Evolutionary conservation across 2,797 vertebrate genomes (phyloP).

Genomic region (Spea hammondii): DNA sequence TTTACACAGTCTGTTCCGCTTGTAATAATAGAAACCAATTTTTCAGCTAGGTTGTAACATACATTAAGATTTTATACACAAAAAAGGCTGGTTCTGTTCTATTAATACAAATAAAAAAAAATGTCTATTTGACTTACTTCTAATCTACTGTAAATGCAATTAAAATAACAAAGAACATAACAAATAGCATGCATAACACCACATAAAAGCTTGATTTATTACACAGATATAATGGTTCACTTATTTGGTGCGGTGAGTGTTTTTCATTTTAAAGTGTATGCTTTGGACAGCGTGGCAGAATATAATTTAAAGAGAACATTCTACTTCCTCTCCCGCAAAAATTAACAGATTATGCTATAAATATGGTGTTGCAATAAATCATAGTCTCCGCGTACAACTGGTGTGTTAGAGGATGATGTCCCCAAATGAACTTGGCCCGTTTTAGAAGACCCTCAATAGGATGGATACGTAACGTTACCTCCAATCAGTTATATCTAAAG

Average conservation of each 20-base stretch:
- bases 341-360: too few relatives aligned
- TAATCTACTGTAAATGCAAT: conserved; percentile 9
- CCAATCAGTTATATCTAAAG: too few relatives aligned
- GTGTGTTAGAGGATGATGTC: too few relatives aligned
- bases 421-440: too few relatives aligned
- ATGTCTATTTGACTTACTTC: not conserved
- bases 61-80: conserved; percentile 20
- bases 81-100: conserved; percentile 9
- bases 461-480: too few relatives aligned
- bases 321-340: not conserved
- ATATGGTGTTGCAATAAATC: too few relatives aligned
- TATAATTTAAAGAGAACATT: not conserved
- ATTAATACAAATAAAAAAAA: conserved; percentile 11
- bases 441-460: too few relatives aligned
- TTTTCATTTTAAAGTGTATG: conserved; percentile 13
- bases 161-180: conserved; percentile 8
- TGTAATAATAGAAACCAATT: conserved; percentile 31
- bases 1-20: conserved; percentile 29
- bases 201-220: conserved; percentile 13
- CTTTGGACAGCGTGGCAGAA: not conserved
- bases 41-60: conserved; percentile 25
- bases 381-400: too few relatives aligned
- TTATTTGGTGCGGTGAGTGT: not conserved
- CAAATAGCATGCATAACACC: not conserved
- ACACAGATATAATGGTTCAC: not conserved